These are phyloP conservation scores for Megaceryle maxima DNA, from an alignment of 2,113 vertebrate species.

Conservation along the genomic window DNA sequence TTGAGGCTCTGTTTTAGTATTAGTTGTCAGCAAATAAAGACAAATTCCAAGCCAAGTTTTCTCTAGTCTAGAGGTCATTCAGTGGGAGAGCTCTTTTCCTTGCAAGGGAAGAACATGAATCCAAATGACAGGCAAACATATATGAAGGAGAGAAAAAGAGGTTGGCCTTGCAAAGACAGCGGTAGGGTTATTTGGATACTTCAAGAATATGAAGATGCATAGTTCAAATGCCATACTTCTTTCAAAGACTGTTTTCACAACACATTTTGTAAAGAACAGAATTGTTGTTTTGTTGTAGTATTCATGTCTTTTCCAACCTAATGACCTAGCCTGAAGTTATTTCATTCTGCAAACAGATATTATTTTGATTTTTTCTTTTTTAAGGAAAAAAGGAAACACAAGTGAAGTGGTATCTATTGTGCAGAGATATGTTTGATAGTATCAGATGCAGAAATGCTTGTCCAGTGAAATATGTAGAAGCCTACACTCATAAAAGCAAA, in stretches of 20 bases:
- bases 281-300: neutral
- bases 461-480: no score
- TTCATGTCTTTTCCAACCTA: neutral
- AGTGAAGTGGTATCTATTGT: neutral
- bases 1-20: neutral
- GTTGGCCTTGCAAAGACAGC: neutral
- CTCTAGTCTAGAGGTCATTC: neutral
- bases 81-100: neutral
- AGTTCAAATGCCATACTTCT: neutral
- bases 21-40: neutral
- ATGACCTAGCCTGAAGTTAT: neutral
- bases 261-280: neutral
- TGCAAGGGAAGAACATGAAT: neutral
- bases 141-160: neutral
- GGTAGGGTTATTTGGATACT: neutral
- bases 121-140: conserved; percentile 8
- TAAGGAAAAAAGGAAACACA: neutral
- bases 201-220: neutral
- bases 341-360: neutral
- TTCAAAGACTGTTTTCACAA: neutral
- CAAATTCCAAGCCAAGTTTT: neutral
- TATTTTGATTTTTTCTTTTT: neutral
- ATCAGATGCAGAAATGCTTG: no score
- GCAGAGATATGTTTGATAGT: neutral
- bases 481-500: no score